These are phyloP conservation scores for Notodonta dromedarius DNA, from an alignment of 2,888 invertebrate genomes.

Conservation along the genomic window DNA sequence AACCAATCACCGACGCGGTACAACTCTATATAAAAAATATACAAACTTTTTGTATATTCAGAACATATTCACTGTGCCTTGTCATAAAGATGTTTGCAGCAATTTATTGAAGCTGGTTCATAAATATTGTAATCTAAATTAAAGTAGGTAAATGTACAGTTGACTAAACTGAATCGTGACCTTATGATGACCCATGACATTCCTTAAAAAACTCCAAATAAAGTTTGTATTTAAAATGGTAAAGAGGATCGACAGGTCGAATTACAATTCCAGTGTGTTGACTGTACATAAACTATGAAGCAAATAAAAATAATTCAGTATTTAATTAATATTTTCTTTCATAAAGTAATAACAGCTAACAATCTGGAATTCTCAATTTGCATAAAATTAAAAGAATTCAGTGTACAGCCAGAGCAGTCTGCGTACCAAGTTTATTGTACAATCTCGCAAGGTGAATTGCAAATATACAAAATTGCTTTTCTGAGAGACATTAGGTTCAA, in stretches of 20 bases:
- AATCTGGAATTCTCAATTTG: neutral
- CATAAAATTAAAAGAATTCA: conserved; percentile 1
- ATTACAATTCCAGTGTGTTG: too few relatives aligned
- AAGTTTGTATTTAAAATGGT: too few relatives aligned
- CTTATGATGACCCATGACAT: too few relatives aligned
- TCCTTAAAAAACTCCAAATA: too few relatives aligned
- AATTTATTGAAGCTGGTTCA: too few relatives aligned
- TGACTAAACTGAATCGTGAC: too few relatives aligned
- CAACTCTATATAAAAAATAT: neutral
- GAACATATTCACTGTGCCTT: too few relatives aligned
- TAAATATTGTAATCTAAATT: too few relatives aligned
- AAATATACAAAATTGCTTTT: neutral
- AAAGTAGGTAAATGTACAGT: too few relatives aligned
- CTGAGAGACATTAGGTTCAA: neutral
- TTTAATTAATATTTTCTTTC: neutral
- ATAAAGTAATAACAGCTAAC: neutral
- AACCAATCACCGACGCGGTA: conserved; percentile 20
- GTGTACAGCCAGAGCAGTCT: neutral
- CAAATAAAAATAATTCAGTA: neutral
- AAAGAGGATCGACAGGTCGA: too few relatives aligned
- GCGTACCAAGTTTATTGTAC: neutral
- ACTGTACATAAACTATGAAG: neutral
- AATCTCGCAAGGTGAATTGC: too few relatives aligned
- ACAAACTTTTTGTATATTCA: neutral
- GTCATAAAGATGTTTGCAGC: too few relatives aligned